Conservation (phyloP, 2,888 invertebrate species). For the Metacarcinus magister region DNA sequence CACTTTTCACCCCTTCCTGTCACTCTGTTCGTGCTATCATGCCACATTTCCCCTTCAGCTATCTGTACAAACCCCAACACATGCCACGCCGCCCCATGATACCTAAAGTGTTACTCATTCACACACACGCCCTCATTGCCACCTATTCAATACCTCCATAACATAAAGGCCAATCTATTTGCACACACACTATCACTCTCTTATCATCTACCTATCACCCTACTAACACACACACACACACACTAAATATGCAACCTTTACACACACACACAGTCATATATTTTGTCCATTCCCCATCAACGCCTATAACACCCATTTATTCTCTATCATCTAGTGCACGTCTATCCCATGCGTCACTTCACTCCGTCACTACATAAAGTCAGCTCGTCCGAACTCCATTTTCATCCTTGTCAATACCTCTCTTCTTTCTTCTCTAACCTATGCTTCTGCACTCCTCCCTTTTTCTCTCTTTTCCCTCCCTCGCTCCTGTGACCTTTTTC, state of each 20-base stretch:
- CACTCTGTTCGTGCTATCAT: too few species aligned
- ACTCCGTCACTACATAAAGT: not conserved
- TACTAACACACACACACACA: not conserved
- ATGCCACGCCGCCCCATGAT: too few species aligned
- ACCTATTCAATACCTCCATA: too few species aligned
- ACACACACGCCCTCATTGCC: too few species aligned
- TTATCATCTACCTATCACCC: not conserved
- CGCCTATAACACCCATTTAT: not conserved
- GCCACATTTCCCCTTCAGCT: too few species aligned
- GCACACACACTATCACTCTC: conserved; percentile 32
- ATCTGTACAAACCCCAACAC: too few species aligned
- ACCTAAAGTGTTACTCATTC: too few species aligned
- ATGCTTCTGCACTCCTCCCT: not conserved
- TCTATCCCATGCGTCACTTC: not conserved
- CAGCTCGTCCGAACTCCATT: not conserved
- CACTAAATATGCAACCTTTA: not conserved
- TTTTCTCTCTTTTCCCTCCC: not conserved
- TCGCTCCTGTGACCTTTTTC: not conserved
- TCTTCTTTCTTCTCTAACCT: not conserved
- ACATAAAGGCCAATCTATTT: too few species aligned
- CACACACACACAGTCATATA: not conserved
- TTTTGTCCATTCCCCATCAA: not conserved
- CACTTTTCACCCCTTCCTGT: too few species aligned
- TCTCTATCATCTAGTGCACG: not conserved
- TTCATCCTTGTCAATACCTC: not conserved